Evolutionary conservation across 2,888 invertebrate species (phyloP).

Genomic region (Uropetala carovei): DNA sequence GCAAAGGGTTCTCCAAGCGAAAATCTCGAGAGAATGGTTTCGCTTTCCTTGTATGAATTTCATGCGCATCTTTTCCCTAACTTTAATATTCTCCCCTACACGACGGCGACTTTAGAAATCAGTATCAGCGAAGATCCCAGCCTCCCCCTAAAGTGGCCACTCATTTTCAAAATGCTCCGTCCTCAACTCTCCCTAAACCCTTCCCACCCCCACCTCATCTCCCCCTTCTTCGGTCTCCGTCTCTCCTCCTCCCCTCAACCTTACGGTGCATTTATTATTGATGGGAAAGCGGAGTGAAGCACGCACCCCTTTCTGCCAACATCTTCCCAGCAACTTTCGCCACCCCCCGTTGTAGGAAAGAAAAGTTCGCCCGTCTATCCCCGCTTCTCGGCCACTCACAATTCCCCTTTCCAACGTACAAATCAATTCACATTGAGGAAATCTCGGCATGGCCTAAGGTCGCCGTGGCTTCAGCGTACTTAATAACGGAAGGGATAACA

Average conservation of each 20-base stretch:
- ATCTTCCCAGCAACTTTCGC: conserved; percentile 32
- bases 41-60: background rate
- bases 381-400: background rate
- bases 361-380: background rate
- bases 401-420: background rate
- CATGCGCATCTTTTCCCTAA: background rate
- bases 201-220: background rate
- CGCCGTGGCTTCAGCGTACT: background rate
- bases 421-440: background rate
- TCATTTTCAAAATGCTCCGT: conserved; percentile 27
- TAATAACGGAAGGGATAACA: background rate
- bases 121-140: conserved; percentile 7
- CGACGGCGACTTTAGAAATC: conserved; percentile 35
- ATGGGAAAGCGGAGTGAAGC: conserved; percentile 17
- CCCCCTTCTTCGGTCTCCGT: background rate
- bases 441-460: background rate
- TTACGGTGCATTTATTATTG: conserved; percentile 52
- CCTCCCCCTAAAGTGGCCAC: conserved; percentile 32
- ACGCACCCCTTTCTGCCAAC: conserved; percentile 38
- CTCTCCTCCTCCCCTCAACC: background rate
- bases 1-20: too few species aligned
- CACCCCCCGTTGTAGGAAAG: background rate
- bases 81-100: background rate
- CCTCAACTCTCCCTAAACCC: background rate
- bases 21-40: too few species aligned